Conservation (phyloP, 2,113 vertebrate species). For the Pungitius pungitius region DNA sequence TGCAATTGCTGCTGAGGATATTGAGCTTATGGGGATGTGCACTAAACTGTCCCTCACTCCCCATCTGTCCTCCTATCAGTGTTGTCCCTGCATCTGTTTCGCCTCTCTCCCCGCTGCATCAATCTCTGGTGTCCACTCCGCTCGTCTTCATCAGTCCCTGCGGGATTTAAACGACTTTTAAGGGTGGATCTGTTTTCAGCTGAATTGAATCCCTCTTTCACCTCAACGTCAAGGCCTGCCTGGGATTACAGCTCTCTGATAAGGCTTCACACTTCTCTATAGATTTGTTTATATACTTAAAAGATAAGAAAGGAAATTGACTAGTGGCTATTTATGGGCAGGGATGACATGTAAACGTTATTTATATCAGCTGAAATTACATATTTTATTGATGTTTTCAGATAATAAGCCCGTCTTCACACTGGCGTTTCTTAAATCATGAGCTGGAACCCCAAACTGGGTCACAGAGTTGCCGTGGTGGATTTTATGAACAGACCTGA, state of each 20-base stretch:
- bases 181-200: slow-evolving; percentile 21
- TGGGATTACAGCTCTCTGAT: neutral
- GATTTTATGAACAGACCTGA: slow-evolving; percentile 1
- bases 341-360: neutral
- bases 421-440: slow-evolving; percentile 8
- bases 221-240: neutral
- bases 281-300: neutral
- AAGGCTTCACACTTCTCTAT: neutral
- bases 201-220: slow-evolving; percentile 4
- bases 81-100: slow-evolving; percentile 41
- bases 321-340: neutral
- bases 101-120: slow-evolving; percentile 30
- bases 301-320: neutral
- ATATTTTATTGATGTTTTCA: slow-evolving; percentile 9
- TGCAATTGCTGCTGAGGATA: slow-evolving; percentile 28
- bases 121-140: slow-evolving; percentile 9
- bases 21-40: slow-evolving; percentile 10
- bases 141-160: slow-evolving; percentile 19
- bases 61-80: slow-evolving; percentile 1
- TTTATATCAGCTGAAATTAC: neutral
- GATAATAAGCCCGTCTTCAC: neutral
- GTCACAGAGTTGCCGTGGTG: slow-evolving; percentile 21
- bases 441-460: slow-evolving; percentile 38
- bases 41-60: slow-evolving; percentile 25
- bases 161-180: slow-evolving; percentile 31